Base-by-base conservation (phyloP, 2,797 vertebrate genomes). In the Sebastes variabilis region DNA sequence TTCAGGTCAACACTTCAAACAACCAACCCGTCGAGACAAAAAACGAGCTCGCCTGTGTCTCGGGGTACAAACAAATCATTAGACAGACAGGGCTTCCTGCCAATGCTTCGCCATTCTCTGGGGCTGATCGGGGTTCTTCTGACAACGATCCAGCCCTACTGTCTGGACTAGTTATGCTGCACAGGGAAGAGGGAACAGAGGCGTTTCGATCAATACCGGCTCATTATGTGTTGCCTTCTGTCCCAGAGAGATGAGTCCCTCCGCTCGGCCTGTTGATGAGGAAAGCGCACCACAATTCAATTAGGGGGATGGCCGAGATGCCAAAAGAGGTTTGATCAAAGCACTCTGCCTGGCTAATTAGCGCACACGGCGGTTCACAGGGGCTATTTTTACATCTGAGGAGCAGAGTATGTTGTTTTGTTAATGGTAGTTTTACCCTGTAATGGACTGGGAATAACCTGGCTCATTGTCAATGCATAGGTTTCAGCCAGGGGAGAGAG, bases 321-420 rank as follows among this genome's bases (percentile, higher is more conserved):
- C 87, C 88, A 90, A 87, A 89, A 86, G 90, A 90, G 90, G 89
- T 92, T 92, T 92, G 92, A 94, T 94, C 90, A 92, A 93, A 93
- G 90, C 89, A 85, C 90, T 92, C 75, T 84, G 83, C 77, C 76
- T 42, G 76, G 83, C 86, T 93, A 92, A 93, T 93, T 89, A 92
- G 90, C 83, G 77, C 89, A 86, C 73, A 55, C 72, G 62, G 83
- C 11, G 59, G 77, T 92, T 91, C 84, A 86, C 72, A 22, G 14
- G 71, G 82, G 85, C 87, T 93, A 92, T 93, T 95, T 91, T 93
- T 94, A 92, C 80, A 91, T 93, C 91, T 89, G 78, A 92, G 82
- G 73, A 88, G 83, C 55, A 62, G 69, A 69, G 72, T 66, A 65
- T 83, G 89, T 88, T 92, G 89, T 90, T 93, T 90, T 90, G 89